Base-by-base conservation (phyloP, 53 echinoderm and acorn worm genomes). In the Echinarachnius parma region DNA sequence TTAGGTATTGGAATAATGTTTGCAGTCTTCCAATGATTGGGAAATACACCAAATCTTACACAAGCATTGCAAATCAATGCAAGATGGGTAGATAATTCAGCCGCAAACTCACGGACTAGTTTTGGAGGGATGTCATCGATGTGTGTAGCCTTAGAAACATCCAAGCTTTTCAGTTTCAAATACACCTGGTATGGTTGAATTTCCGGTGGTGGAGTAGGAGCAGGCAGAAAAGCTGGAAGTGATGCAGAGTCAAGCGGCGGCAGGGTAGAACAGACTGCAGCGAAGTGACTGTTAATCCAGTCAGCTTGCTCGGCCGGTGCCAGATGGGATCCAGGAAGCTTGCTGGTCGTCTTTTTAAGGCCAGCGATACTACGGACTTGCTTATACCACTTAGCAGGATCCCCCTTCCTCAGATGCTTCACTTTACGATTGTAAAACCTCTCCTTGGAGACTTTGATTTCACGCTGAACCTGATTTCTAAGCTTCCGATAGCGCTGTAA, bases 391-490 rank as follows among this genome's bases (percentile, higher is more conserved):
- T 59, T 80, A 0, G 66, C 58, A 19, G 44, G 80, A 58, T 80
- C 58, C 21, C 32, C 58, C 8, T 45, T 46, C 34, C 60, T 80
- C 1, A 80, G 60, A n/a, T 80, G 56, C 39, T 66, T 20, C 21
- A 79, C 53, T 34, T 63, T 54, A 24, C 64, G 29, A 50, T 13
- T 65, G 46, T 37, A 67, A 42, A 79, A 77, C 16, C 9, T 53
- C 34, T 52, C 27, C 48, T 80, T 69, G 19, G 80, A n/a, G 25
- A 31, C 25, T 31, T 59, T 30, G 25, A 80, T 80, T 58, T 70
- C 80, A 7, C 49, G 44, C 32, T 80, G 68, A 30, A 80, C 55
- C 8, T 80, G 64, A 16, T 80, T 80, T 53, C 59, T 54, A 21
- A 80, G 23, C 30, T 56, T 10, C 2, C 14, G 27, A 56, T 56